Conservation (phyloP, 2,888 invertebrate genomes). For the Tetanocera ferruginea region DNA sequence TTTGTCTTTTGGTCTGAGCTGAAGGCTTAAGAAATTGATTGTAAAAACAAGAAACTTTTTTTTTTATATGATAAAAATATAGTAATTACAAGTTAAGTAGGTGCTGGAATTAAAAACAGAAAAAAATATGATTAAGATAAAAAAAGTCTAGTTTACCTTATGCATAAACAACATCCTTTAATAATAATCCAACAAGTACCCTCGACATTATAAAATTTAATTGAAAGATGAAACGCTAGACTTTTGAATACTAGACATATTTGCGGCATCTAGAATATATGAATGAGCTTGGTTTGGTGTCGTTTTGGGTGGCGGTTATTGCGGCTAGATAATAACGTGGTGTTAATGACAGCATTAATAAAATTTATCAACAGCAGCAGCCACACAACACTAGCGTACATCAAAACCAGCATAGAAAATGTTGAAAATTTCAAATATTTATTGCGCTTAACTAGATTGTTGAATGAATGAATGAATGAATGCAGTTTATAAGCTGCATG, state of each 20-base stretch:
- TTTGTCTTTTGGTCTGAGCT: background rate
- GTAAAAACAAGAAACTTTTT: background rate
- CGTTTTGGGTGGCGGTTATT: background rate
- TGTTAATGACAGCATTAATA: conserved; percentile 4
- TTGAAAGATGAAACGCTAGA: background rate
- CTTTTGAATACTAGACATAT: background rate
- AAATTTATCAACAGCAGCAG: background rate
- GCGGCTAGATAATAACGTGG: background rate
- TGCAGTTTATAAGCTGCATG: background rate
- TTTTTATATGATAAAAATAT: background rate
- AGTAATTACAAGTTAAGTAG: background rate
- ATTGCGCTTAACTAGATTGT: background rate
- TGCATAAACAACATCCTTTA: no score
- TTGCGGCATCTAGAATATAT: background rate
- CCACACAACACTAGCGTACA: background rate
- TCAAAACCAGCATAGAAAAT: conserved; percentile 22
- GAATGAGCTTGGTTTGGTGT: background rate
- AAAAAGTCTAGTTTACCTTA: no score
- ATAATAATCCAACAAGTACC: background rate
- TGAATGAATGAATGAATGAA: no score
- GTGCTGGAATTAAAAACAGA: background rate
- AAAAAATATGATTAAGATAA: background rate
- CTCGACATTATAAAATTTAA: background rate
- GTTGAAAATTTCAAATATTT: background rate
- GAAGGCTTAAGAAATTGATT: background rate